Base-by-base conservation (phyloP, 2,888 invertebrate genomes). In the Torymus aiolomorphi region DNA sequence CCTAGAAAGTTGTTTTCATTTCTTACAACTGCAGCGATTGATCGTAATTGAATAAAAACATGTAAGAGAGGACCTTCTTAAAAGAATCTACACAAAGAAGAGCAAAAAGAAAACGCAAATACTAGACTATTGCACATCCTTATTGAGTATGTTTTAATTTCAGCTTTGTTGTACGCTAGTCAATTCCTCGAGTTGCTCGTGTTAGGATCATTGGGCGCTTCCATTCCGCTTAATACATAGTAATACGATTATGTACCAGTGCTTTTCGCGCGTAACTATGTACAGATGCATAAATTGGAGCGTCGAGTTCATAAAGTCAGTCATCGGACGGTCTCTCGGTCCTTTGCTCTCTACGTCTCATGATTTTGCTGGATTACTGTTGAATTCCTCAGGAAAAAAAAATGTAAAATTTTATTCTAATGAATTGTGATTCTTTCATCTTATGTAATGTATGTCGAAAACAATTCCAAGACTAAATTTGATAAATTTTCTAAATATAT, bases 211-310 rank as follows among this genome's bases (percentile, higher is more conserved):
- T 83, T 82, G 84, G 80, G 18, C 54, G 54, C 71, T 71, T 75
- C 56, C 62, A 49, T 74, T 75, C 82, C 79, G 83, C 84, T 85
- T 87, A 86, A 87, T 85, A 86, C 83, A 81, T 85, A 87, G 84
- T 88, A 86, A 85, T 87, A 87, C 85, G 82, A 83, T 86, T 86
- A 87, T 88, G 83, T 87, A 88, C 86, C 84, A 85, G 82, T 84
- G 85, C 85, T 85, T 84, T 81, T 75, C 77, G 82, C 74, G 77
- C 77, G 74, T 59, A 69, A 83, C 67, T 87, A 87, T 88, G 76
- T 87, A 88, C 87, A 88, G 79, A 80, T 83, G 80, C 81, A 67
- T 84, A 82, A 84, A 83, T 83, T 83, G 80, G 70, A 83, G 76
- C 76, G 80, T 84, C 70, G 81, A 80, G 73, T 82, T 85, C 83